Evolutionary conservation across 2,888 invertebrate genomes (phyloP).

Genomic region (Rotaria macrura): DNA sequence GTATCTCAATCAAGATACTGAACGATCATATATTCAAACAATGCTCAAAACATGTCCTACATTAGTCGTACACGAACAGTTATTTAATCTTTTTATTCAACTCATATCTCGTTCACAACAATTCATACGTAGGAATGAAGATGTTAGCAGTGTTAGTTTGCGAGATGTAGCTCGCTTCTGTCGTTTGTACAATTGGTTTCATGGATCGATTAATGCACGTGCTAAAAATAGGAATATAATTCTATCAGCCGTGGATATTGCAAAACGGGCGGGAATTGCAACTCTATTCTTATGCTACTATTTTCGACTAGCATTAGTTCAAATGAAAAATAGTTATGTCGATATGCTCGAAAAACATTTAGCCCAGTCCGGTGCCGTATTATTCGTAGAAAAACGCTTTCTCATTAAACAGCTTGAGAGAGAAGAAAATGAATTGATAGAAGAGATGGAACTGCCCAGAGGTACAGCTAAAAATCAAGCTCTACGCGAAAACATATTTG

Average conservation of each 20-base stretch:
- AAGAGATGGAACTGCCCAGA: constrained; percentile 35
- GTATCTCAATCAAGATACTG: constrained; percentile 45
- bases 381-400: no score
- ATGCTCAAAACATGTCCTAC: no score
- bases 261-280: no score
- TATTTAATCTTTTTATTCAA: no score
- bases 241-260: no score
- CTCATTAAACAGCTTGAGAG: no score
- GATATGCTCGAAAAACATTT: no score
- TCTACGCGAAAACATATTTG: constrained; percentile 46
- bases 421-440: neutral
- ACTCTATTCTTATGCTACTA: neutral
- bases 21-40: constrained; percentile 39
- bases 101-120: constrained; percentile 5
- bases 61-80: no score
- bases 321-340: no score
- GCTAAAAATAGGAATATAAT: no score
- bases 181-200: constrained; percentile 22
- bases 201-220: neutral
- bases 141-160: constrained; percentile 25
- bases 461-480: constrained; percentile 45
- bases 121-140: constrained; percentile 6
- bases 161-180: constrained; percentile 22
- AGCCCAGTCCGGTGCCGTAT: no score
- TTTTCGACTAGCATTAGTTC: constrained; percentile 16